These are phyloP conservation scores for Sterrhoptilus dennistouni DNA, from an alignment of 2,113 vertebrate species.

Conservation along the genomic window DNA sequence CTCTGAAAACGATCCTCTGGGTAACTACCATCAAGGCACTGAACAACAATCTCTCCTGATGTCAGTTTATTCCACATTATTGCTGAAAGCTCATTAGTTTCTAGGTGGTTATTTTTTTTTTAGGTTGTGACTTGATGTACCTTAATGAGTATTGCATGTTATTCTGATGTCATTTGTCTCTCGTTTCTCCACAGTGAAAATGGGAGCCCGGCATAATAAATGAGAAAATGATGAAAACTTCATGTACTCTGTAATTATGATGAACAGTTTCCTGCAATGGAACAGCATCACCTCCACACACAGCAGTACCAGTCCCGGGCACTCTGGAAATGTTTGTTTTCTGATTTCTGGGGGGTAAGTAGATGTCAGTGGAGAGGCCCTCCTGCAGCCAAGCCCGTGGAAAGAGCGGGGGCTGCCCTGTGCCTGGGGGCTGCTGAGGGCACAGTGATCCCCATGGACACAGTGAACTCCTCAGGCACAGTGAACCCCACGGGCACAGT, in stretches of 20 bases:
- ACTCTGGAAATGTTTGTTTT: neutral
- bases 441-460: neutral
- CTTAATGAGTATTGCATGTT: neutral
- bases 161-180: neutral
- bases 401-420: accelerated
- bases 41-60: neutral
- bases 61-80: neutral
- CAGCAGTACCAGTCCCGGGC: neutral
- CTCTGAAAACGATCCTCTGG: neutral
- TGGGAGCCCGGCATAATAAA: neutral
- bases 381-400: neutral
- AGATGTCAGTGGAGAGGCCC: neutral
- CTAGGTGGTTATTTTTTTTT: neutral
- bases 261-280: neutral
- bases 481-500: too few species aligned
- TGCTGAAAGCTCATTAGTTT: neutral
- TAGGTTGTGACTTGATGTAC: neutral
- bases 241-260: neutral
- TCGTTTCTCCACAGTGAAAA: neutral
- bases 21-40: neutral
- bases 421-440: neutral
- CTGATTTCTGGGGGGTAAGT: neutral
- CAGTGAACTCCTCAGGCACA: neutral
- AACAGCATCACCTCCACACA: neutral
- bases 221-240: neutral